phyloP scores from a whole-genome alignment of 2,797 vertebrate genomes.

The Pempheris klunzingeri region DNA sequence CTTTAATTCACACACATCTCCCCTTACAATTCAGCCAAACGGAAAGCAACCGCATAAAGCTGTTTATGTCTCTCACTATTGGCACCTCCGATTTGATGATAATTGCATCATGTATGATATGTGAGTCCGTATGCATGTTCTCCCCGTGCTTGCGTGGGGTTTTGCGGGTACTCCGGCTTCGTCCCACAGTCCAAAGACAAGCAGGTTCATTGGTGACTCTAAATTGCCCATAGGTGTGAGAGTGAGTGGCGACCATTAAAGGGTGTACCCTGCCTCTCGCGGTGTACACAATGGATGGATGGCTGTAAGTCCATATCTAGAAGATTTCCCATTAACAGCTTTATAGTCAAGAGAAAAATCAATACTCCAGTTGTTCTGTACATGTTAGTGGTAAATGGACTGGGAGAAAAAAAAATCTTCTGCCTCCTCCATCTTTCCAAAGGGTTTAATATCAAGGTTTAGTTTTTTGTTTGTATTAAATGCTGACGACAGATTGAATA shows the following conservation, averaged over 20 bases:
- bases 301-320: neutral
- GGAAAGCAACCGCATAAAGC: neutral
- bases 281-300: no score
- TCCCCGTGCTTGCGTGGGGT: no score
- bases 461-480: neutral
- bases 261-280: no score
- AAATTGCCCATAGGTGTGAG: no score
- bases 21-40: neutral
- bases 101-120: no score
- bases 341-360: slow-evolving; percentile 20
- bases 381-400: neutral
- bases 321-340: slow-evolving; percentile 17
- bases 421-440: neutral
- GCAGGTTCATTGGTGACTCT: no score
- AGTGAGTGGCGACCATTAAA: no score
- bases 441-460: neutral
- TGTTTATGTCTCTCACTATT: neutral
- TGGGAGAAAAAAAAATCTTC: neutral
- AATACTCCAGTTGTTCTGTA: neutral
- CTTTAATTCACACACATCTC: neutral
- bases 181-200: no score
- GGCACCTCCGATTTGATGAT: neutral
- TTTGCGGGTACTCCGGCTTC: no score
- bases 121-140: no score
- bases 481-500: neutral